These are phyloP conservation scores for Lagodon rhomboides DNA, from an alignment of 2,797 vertebrate species.

Conservation along the genomic window DNA sequence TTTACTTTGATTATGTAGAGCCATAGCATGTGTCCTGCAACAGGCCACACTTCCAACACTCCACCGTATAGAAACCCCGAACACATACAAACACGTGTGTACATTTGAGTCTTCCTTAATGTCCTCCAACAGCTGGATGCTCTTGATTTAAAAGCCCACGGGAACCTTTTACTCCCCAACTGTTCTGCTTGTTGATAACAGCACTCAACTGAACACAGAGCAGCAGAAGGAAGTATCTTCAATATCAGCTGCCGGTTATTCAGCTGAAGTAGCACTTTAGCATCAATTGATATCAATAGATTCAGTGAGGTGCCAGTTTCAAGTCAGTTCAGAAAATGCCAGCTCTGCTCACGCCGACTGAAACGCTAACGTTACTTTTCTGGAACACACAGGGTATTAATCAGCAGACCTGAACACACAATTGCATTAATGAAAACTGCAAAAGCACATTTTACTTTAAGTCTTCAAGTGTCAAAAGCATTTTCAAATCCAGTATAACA, in stretches of 20 bases:
- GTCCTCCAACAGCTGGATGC: constrained; percentile 59
- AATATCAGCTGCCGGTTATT: constrained; percentile 52
- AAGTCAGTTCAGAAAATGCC: constrained; percentile 44
- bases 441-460: background rate
- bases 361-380: constrained; percentile 24
- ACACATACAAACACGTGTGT: constrained; percentile 4
- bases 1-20: background rate
- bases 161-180: constrained; percentile 48
- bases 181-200: constrained; percentile 50
- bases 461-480: background rate
- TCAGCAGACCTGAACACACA: constrained; percentile 13
- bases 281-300: constrained; percentile 49
- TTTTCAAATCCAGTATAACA: background rate
- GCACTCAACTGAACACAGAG: constrained; percentile 48
- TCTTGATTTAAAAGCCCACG: constrained; percentile 49
- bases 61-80: constrained; percentile 14
- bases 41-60: background rate
- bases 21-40: background rate
- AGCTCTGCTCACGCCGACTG: background rate
- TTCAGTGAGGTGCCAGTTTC: constrained; percentile 36
- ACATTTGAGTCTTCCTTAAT: constrained; percentile 28
- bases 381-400: constrained; percentile 1
- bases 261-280: constrained; percentile 58
- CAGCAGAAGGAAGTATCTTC: constrained; percentile 56
- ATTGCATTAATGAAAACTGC: background rate